phyloP scores from a whole-genome alignment of 2,797 vertebrate genomes.

The Phrynocephalus vlangalii region DNA sequence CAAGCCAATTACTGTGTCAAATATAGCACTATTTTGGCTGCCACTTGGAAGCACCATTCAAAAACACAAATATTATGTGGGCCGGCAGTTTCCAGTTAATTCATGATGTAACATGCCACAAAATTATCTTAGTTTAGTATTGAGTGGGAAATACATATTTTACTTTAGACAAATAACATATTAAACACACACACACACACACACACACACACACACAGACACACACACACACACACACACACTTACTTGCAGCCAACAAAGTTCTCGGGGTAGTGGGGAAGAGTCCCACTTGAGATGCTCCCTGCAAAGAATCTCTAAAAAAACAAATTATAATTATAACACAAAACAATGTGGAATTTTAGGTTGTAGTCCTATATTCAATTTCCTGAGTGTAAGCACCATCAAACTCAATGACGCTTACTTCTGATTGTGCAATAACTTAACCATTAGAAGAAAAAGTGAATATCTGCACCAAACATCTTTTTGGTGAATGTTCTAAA shows the following conservation, averaged over 20 bases:
- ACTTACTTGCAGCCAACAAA: too few relatives aligned
- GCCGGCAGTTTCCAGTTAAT: neutral
- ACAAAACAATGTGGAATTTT: neutral
- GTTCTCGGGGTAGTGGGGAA: too few relatives aligned
- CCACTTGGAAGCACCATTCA: neutral
- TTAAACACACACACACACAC: too few relatives aligned
- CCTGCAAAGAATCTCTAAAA: too few relatives aligned
- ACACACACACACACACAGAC: too few relatives aligned
- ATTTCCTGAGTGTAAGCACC: neutral
- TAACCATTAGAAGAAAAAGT: neutral
- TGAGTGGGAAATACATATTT: accelerated
- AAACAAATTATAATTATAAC: neutral
- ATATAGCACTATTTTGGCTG: neutral
- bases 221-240: too few relatives aligned
- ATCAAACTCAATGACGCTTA: neutral
- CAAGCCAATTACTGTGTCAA: neutral
- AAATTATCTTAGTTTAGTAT: neutral
- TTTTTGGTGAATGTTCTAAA: conserved; percentile 49
- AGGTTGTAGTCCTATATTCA: neutral
- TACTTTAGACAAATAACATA: neutral
- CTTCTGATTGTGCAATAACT: neutral
- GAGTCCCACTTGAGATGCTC: too few relatives aligned
- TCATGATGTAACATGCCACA: neutral
- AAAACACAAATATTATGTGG: neutral
- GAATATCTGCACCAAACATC: conserved; percentile 37